Evolutionary conservation across 2,113 vertebrate genomes (phyloP).

Genomic region (Saccopteryx leptura): DNA sequence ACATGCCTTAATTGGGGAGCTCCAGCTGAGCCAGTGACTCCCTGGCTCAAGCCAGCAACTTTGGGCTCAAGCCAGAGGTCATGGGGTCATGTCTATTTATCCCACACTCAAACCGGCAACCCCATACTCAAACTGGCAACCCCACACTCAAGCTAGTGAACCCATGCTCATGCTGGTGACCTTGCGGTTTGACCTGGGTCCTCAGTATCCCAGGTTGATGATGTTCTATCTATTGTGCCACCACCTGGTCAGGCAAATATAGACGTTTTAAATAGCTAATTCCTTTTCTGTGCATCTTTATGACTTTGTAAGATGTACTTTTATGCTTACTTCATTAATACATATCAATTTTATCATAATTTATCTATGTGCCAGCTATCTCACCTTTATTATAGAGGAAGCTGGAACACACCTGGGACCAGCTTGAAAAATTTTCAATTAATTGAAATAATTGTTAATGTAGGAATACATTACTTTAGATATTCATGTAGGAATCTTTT

Average conservation of each 20-base stretch:
- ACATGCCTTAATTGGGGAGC: too few relatives aligned
- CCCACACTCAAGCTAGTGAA: too few relatives aligned
- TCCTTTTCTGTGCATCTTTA: background rate
- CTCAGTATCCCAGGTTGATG: too few relatives aligned
- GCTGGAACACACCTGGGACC: background rate
- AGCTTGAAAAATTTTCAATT: background rate
- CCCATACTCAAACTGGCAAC: too few relatives aligned
- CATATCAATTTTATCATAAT: background rate
- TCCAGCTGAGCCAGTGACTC: too few relatives aligned
- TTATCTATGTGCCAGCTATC: background rate
- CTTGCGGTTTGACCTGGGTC: too few relatives aligned
- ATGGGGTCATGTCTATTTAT: too few relatives aligned
- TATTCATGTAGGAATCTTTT: background rate
- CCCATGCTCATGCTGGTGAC: too few relatives aligned
- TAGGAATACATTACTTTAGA: background rate
- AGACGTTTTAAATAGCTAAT: conserved; percentile 6
- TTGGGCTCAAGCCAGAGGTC: too few relatives aligned
- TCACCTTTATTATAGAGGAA: background rate
- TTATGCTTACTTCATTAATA: background rate
- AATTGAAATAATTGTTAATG: conserved; percentile 2
- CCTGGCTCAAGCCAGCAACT: too few relatives aligned
- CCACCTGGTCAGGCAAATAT: background rate
- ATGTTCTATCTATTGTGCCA: too few relatives aligned
- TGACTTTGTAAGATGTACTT: background rate
- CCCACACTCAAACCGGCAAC: too few relatives aligned